Conservation (phyloP, 2,797 vertebrate species). For the Syndactyla subalaris region DNA sequence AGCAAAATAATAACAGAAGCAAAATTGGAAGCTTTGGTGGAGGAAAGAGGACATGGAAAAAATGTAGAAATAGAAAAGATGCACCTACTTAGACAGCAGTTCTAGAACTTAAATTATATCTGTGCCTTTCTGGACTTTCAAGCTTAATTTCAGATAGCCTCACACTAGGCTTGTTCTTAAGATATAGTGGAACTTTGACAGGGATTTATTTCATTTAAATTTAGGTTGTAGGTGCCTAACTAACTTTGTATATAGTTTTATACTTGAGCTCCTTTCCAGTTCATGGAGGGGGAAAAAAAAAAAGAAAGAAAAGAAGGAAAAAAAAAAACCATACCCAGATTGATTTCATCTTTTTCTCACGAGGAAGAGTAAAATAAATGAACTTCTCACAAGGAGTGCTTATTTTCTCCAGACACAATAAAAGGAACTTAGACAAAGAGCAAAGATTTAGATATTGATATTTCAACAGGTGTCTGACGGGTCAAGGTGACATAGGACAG, state of each 20-base stretch:
- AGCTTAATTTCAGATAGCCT: background rate
- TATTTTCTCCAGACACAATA: background rate
- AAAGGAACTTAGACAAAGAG: background rate
- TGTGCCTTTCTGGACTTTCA: background rate
- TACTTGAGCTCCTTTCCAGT: background rate
- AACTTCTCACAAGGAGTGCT: background rate
- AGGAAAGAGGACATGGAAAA: background rate
- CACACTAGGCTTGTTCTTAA: background rate
- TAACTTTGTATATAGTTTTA: background rate
- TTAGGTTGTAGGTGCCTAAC: background rate
- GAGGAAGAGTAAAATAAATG: background rate
- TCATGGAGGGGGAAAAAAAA: background rate
- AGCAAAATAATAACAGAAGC: background rate
- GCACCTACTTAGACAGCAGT: background rate
- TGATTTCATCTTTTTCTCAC: constrained; percentile 29
- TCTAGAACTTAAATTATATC: background rate
- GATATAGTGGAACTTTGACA: background rate
- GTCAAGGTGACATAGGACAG: constrained; percentile 5
- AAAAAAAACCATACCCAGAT: background rate
- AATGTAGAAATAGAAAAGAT: background rate
- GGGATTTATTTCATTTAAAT: background rate
- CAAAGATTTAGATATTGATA: background rate
- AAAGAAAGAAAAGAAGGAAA: background rate
- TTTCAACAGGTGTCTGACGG: background rate
- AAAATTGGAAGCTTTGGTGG: background rate